These are phyloP conservation scores for Kradibia gibbosae DNA, from an alignment of 1,140 invertebrate genomes.

Conservation along the genomic window DNA sequence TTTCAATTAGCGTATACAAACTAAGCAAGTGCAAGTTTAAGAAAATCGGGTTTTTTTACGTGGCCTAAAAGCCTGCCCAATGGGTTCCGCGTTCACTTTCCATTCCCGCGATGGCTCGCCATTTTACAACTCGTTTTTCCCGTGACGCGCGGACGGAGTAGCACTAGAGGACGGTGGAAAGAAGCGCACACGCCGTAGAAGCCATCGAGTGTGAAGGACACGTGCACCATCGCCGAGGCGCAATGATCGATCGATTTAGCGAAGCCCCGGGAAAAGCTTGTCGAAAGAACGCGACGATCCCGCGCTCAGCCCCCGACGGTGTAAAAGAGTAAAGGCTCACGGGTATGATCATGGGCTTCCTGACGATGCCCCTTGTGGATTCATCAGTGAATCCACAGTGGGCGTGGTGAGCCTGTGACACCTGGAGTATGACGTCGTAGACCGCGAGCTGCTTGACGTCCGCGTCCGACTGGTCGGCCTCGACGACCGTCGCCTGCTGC, in stretches of 20 bases:
- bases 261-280: no score
- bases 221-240: no score
- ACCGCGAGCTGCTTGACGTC: constrained; percentile 78
- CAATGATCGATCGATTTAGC: no score
- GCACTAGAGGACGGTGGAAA: not conserved
- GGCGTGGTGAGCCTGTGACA: constrained; percentile 91
- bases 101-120: no score
- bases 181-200: not conserved
- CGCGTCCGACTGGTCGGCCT: constrained; percentile 71
- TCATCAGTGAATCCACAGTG: constrained; percentile 94
- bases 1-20: no score
- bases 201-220: not conserved
- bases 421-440: constrained; percentile 89
- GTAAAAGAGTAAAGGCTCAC: constrained; percentile 66
- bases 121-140: no score
- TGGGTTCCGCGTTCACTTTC: no score
- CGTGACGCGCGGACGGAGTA: no score
- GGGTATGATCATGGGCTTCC: constrained; percentile 82
- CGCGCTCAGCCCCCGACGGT: not conserved
- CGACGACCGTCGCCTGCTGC: constrained; percentile 65
- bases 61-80: no score
- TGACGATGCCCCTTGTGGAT: constrained; percentile 79
- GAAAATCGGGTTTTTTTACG: no score
- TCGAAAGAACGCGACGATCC: not conserved
- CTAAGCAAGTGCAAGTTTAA: no score